Percentiles rank a stretch among this genome's conserved stretches.
Evolutionary conservation across 1,140 invertebrate species (phyloP).

Genomic region (Drosophila kikkawai): DNA sequence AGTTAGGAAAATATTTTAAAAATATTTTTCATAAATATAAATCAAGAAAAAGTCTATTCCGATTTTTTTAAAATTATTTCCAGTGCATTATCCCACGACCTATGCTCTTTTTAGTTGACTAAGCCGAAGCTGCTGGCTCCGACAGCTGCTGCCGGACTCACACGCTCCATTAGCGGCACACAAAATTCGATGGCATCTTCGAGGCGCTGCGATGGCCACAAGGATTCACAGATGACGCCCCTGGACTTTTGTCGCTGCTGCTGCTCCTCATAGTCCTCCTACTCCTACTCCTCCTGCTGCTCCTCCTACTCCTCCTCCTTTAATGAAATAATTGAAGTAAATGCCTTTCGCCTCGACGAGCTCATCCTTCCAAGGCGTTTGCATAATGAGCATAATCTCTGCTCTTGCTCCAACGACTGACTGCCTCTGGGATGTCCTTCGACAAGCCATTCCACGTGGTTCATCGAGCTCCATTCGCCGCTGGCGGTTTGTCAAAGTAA

Average conservation of each 20-base stretch:
- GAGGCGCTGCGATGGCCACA: conserved; percentile 36
- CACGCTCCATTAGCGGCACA: conserved; percentile 77
- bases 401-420: not conserved
- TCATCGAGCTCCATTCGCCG: conserved; percentile 16
- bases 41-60: not conserved
- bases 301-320: conserved; percentile 17
- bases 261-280: not conserved
- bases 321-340: conserved; percentile 79
- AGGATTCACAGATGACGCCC: conserved; percentile 43
- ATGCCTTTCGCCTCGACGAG: conserved; percentile 53
- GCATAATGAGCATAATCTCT: conserved; percentile 57
- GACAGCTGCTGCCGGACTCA: conserved; percentile 58
- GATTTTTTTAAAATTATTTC: not conserved
- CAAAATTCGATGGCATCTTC: conserved; percentile 50
- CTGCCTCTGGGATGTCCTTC: conserved; percentile 6
- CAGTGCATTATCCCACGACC: conserved; percentile 7
- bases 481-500: conserved; percentile 56
- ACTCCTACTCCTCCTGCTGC: not conserved
- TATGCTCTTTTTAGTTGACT: conserved; percentile 58
- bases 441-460: conserved; percentile 23
- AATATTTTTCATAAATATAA: not conserved
- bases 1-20: no score
- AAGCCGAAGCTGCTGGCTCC: conserved; percentile 57
- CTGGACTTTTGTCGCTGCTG: conserved; percentile 29
- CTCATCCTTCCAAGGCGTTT: conserved; percentile 41